phyloP scores from a whole-genome alignment of 1,140 invertebrate species.

The Drosophila prosaltans region DNA sequence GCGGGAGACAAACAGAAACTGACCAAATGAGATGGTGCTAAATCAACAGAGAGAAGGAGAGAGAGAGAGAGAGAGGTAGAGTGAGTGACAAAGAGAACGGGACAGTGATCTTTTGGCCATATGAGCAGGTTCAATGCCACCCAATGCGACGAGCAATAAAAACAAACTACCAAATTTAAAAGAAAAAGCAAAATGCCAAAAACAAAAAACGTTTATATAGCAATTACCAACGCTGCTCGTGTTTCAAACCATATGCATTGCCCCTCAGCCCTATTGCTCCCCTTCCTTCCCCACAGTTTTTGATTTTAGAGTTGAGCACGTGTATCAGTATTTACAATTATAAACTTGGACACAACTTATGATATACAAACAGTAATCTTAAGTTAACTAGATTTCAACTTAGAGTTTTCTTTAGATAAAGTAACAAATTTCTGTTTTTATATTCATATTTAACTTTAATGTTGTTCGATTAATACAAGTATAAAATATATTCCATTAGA shows the following conservation, averaged over 20 bases:
- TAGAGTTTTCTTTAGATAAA: no score
- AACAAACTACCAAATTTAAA: conserved; percentile 73
- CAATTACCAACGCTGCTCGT: conserved; percentile 75
- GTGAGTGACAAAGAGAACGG: neutral
- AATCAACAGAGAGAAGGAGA: neutral
- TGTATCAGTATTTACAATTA: neutral
- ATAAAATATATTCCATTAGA: no score
- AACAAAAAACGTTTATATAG: conserved; percentile 71
- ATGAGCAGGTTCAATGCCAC: conserved; percentile 69
- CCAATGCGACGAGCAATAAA: conserved; percentile 69
- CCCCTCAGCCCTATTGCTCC: conserved; percentile 1
- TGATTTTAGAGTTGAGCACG: conserved; percentile 36
- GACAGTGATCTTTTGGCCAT: conserved; percentile 32
- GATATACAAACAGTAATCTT: no score
- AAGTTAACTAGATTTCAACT: no score
- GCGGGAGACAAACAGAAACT: conserved; percentile 12
- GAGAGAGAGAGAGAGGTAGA: neutral
- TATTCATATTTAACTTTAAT: no score
- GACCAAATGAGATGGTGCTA: neutral
- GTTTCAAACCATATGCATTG: conserved; percentile 61
- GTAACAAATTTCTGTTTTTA: no score
- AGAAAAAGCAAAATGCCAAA: conserved; percentile 30
- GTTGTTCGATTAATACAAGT: no score
- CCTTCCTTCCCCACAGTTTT: conserved; percentile 18
- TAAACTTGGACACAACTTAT: no score